Base-by-base conservation (phyloP, 2,797 vertebrate genomes). In the Chiloscyllium punctatum region DNA sequence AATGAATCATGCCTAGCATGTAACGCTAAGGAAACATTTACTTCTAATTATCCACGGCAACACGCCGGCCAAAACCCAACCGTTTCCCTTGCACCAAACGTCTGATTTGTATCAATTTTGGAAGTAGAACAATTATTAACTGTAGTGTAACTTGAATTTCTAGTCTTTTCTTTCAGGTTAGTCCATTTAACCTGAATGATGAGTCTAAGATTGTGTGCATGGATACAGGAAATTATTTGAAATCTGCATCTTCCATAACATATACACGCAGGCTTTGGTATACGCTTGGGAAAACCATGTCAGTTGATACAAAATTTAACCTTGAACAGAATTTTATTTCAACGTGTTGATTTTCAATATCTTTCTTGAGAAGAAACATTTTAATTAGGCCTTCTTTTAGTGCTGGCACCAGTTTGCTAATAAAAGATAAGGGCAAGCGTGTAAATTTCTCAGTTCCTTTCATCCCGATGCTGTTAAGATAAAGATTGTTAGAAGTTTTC, bases 1-100 rank as follows among this genome's bases (percentile, higher is more conserved):
- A 95, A 95, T 95, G 69, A 95, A 95, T 95, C 94, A 95, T 95
- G 69, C 69, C 71, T 95, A 74, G 42, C 94, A 74, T 72, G 94
- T 94, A 77, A 95, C 51, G 94, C 71, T 95, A 95, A 95, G 94
- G 94, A 95, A 95, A 95, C 94, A 95, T 95, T 95, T 74, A 95
- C 94, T 95, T 95, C 71, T 77, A 74, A 95, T 95, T 95, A 95
- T 74, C 94, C 94, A 95, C 94, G 42, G 94, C 69, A 95, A 53
- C 48, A 77, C 69, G 42, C 16, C 71, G 94, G 94, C 71, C 94
- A 95, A 53, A 94, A 95, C 90, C 23, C 88, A 68, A n/a, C 11
- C 87, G 27, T 30, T 91, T 33, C 88, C 62, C 66, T 21, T 68
- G 90, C 90, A 42, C 90, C 37, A 69, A 92, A 92, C 69, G 42